Conservation (phyloP, 2,888 invertebrate genomes). For the Melinopterus prodromus region DNA sequence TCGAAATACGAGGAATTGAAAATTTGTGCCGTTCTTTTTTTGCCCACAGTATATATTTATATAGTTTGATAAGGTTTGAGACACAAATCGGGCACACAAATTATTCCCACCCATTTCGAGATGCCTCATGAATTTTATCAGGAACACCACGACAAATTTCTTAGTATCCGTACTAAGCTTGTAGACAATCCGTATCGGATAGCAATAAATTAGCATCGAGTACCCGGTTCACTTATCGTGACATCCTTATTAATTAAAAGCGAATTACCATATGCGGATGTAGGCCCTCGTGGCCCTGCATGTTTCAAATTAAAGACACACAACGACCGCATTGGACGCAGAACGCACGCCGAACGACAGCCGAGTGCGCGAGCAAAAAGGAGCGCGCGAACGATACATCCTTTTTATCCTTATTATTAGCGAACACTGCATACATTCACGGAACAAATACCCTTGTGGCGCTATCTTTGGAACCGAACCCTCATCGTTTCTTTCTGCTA, state of each 20-base stretch:
- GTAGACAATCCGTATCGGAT: background rate
- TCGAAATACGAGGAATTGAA: too few species aligned
- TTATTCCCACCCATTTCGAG: too few species aligned
- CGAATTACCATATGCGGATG: constrained; percentile 45
- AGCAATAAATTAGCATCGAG: background rate
- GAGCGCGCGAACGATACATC: constrained; percentile 18
- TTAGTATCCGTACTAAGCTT: background rate
- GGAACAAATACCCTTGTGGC: constrained; percentile 38
- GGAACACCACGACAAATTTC: background rate
- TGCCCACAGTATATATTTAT: too few species aligned
- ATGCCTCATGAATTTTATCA: background rate
- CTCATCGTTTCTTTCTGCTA: background rate
- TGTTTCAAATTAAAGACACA: constrained; percentile 44
- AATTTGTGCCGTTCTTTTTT: too few species aligned
- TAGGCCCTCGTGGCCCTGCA: constrained; percentile 46
- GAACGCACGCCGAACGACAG: constrained; percentile 22
- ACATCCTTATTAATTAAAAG: constrained; percentile 47
- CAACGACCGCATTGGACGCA: constrained; percentile 27
- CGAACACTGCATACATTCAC: constrained; percentile 44
- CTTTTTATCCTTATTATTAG: constrained; percentile 37
- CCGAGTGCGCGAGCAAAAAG: constrained; percentile 29
- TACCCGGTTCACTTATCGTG: constrained; percentile 29
- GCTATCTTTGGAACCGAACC: constrained; percentile 40
- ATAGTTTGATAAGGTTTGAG: too few species aligned
- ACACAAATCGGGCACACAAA: too few species aligned